These are phyloP conservation scores for Rhinolophus sinicus DNA, from an alignment of 2,113 vertebrate genomes.

Conservation along the genomic window DNA sequence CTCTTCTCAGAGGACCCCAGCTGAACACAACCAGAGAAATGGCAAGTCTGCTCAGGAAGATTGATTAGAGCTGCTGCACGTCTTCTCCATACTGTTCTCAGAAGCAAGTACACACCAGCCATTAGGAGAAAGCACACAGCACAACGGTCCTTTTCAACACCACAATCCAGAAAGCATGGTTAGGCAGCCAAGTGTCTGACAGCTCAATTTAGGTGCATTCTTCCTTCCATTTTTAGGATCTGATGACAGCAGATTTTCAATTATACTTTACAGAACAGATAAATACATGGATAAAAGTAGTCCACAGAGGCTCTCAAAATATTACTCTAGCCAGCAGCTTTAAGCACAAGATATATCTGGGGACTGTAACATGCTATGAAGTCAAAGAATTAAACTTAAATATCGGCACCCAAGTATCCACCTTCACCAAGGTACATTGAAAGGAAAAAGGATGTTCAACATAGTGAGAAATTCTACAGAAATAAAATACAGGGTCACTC, in stretches of 20 bases:
- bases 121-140: slow-evolving; percentile 11
- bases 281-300: not conserved
- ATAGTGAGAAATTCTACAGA: not conserved
- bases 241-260: slow-evolving; percentile 29
- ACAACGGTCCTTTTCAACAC: not conserved
- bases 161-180: not conserved
- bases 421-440: not conserved
- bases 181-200: slow-evolving; percentile 23
- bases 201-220: slow-evolving; percentile 6
- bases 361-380: not conserved
- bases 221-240: slow-evolving; percentile 24
- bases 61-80: not conserved
- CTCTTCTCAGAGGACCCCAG: slow-evolving; percentile 48
- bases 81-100: not conserved
- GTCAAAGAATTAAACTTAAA: slow-evolving; percentile 50
- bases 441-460: slow-evolving; percentile 9
- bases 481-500: not conserved
- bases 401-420: not conserved
- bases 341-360: slow-evolving; percentile 15
- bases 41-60: slow-evolving; percentile 60
- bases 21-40: slow-evolving; percentile 43
- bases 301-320: slow-evolving; percentile 53
- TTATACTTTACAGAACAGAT: slow-evolving; percentile 32
- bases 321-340: slow-evolving; percentile 25
- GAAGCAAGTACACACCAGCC: not conserved